These are phyloP conservation scores for Vulpes lagopus DNA, from an alignment of 2,113 vertebrate genomes.

Conservation along the genomic window DNA sequence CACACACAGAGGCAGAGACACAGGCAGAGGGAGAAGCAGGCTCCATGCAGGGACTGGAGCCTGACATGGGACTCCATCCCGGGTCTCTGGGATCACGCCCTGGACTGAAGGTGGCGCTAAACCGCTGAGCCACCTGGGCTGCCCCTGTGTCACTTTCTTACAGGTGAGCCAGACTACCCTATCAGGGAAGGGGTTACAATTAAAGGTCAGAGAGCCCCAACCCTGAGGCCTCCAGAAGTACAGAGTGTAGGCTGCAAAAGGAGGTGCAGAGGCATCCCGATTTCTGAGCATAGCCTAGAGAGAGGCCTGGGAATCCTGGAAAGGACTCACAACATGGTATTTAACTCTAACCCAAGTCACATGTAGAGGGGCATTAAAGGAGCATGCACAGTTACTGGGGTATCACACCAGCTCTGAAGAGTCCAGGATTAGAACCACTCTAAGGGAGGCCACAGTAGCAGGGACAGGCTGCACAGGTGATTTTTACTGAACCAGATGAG, in stretches of 20 bases:
- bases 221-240: neutral
- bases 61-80: no score
- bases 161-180: neutral
- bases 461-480: neutral
- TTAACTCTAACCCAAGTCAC: neutral
- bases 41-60: no score
- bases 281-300: neutral
- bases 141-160: neutral
- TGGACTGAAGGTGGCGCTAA: no score
- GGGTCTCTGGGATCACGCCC: no score
- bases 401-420: neutral
- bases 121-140: no score
- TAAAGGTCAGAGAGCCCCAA: neutral
- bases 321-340: neutral
- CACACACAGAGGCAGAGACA: no score
- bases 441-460: neutral
- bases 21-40: no score
- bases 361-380: neutral
- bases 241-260: neutral
- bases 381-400: neutral
- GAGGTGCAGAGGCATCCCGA: neutral
- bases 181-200: neutral
- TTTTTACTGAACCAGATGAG: neutral
- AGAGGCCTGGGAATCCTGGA: neutral
- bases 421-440: neutral